phyloP scores from a whole-genome alignment of 2,888 invertebrate species.

The Eupeodes latifasciatus region DNA sequence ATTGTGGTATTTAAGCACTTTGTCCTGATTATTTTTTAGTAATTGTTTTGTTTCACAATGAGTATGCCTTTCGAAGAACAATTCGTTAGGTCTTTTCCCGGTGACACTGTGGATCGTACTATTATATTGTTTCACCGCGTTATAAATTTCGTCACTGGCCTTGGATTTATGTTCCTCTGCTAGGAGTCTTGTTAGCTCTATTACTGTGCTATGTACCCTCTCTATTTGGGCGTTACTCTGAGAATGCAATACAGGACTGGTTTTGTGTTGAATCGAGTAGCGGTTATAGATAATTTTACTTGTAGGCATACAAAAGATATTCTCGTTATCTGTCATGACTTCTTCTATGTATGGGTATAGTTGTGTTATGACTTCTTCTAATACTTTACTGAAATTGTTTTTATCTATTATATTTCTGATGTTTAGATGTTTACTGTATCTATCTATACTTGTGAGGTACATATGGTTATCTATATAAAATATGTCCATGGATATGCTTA shows the following conservation, averaged over 20 bases:
- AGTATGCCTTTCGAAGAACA: conserved; percentile 19
- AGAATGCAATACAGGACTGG: conserved; percentile 22
- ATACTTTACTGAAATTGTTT: background rate
- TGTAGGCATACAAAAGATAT: conserved; percentile 22
- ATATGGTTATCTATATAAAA: no score
- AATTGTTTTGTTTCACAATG: conserved; percentile 7
- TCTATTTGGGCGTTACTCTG: conserved; percentile 7
- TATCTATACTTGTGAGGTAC: background rate
- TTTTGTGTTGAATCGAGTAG: conserved; percentile 15
- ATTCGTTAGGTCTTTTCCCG: conserved; percentile 23
- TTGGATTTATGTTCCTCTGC: no score
- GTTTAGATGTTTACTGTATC: conserved; percentile 15
- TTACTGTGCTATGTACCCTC: conserved; percentile 1
- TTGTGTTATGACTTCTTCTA: no score
- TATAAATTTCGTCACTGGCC: conserved; percentile 10
- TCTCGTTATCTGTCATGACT: conserved; percentile 8
- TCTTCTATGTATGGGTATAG: conserved; percentile 15
- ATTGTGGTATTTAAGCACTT: conserved; percentile 15
- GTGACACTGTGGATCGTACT: conserved; percentile 15
- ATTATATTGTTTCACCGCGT: conserved; percentile 21
- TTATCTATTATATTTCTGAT: conserved; percentile 9
- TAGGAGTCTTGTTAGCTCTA: background rate
- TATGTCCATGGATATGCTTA: no score
- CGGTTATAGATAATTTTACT: conserved; percentile 19
- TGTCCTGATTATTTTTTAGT: background rate